Evolutionary conservation across 2,113 vertebrate species (phyloP).

Genomic region (Sinocyclocheilus maitianheensis): DNA sequence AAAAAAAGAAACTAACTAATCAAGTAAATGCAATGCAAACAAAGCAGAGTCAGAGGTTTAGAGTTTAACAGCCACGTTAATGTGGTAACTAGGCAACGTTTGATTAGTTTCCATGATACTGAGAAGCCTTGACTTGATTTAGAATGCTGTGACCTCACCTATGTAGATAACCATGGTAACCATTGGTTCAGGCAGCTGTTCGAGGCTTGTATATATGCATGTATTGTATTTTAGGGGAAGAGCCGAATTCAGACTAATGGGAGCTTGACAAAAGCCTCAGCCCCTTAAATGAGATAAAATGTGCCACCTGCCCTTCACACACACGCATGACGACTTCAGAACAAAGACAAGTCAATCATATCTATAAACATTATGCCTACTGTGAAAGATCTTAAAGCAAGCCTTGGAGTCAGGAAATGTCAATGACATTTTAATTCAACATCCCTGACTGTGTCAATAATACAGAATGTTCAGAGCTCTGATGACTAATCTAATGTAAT

Average conservation of each 20-base stretch:
- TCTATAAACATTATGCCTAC: background rate
- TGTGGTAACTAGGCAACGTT: slow-evolving; percentile 43
- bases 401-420: background rate
- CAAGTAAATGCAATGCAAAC: slow-evolving; percentile 4
- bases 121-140: slow-evolving; percentile 27
- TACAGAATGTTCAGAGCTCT: background rate
- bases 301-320: slow-evolving; percentile 23
- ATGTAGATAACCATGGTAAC: background rate
- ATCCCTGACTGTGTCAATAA: background rate
- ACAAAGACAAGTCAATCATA: slow-evolving; percentile 13
- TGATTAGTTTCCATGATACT: slow-evolving; percentile 39
- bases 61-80: slow-evolving; percentile 10
- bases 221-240: background rate
- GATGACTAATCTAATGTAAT: slow-evolving; percentile 11
- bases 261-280: slow-evolving; percentile 16
- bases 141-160: slow-evolving; percentile 19
- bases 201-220: slow-evolving; percentile 14
- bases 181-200: slow-evolving; percentile 25
- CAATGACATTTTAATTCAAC: background rate
- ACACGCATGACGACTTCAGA: background rate
- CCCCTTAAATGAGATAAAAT: slow-evolving; percentile 40
- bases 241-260: slow-evolving; percentile 11
- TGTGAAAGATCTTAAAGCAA: background rate
- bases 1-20: background rate
- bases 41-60: background rate